Evolutionary conservation across 2,888 invertebrate species (phyloP).

Genomic region (Platypus cylindrus): DNA sequence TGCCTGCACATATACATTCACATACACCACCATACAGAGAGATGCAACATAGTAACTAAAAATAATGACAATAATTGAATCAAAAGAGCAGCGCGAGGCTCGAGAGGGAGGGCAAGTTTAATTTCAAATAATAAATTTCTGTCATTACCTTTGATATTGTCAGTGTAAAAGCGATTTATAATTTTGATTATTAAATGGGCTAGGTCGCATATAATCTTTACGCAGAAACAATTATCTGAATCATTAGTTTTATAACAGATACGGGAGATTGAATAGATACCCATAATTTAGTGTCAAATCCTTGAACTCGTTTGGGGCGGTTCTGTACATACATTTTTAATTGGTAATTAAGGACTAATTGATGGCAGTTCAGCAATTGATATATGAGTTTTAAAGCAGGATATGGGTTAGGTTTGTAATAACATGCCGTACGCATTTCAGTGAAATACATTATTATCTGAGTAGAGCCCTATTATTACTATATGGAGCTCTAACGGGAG

Average conservation of each 20-base stretch:
- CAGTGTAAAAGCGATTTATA: too few species aligned
- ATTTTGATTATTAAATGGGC: slow-evolving; percentile 4
- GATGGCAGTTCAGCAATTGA: slow-evolving; percentile 5
- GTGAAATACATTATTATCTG: slow-evolving; percentile 2
- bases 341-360: slow-evolving; percentile 8
- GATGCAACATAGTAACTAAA: too few species aligned
- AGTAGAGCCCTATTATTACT: too few species aligned
- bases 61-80: too few species aligned
- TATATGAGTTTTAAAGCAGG: slow-evolving; percentile 4
- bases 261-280: slow-evolving; percentile 7
- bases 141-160: too few species aligned
- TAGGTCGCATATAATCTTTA: slow-evolving; percentile 4
- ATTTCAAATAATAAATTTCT: too few species aligned
- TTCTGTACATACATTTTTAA: slow-evolving; percentile 6
- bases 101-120: too few species aligned
- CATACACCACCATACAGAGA: too few species aligned
- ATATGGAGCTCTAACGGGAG: too few species aligned
- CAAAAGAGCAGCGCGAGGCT: too few species aligned
- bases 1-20: too few species aligned
- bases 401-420: slow-evolving; percentile 8
- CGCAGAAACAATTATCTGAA: slow-evolving; percentile 8
- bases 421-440: slow-evolving; percentile 3
- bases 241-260: slow-evolving; percentile 7
- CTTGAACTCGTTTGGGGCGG: slow-evolving; percentile 8
- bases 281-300: slow-evolving; percentile 10